Evolutionary conservation across 92 coral and sea anemone genomes (phyloP).

Genomic region (Porites cylindrica): DNA sequence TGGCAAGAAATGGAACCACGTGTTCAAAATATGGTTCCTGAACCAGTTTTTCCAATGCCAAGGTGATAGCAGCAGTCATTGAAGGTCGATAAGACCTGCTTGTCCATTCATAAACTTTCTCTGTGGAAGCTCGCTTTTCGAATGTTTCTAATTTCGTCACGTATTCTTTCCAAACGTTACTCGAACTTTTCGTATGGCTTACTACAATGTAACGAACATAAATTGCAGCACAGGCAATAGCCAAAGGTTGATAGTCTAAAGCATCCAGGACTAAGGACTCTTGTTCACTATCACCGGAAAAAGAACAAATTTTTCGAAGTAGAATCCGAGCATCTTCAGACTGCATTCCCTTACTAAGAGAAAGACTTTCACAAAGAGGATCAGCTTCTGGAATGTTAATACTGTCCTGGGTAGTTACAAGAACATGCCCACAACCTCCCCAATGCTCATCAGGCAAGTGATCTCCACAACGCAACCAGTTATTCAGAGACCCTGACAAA

Average conservation of each 20-base stretch:
- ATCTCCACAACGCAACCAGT: too few species aligned
- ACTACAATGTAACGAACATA: not conserved
- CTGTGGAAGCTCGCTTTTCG: slow-evolving; percentile 31
- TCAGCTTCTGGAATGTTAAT: not conserved
- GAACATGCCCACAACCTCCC: slow-evolving; percentile 29
- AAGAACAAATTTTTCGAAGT: slow-evolving; percentile 20
- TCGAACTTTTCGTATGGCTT: not conserved
- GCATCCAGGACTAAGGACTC: not conserved
- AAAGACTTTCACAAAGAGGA: not conserved
- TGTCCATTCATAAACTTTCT: slow-evolving; percentile 15
- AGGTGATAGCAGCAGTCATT: slow-evolving; percentile 44
- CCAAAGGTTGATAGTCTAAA: slow-evolving; percentile 21
- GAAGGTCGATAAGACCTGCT: slow-evolving; percentile 10
- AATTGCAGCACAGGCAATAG: not conserved
- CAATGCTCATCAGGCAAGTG: too few species aligned
- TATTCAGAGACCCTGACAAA: not conserved
- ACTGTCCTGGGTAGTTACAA: slow-evolving; percentile 43
- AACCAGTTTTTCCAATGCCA: slow-evolving; percentile 32
- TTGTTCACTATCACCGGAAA: not conserved
- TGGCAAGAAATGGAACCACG: slow-evolving; percentile 36
- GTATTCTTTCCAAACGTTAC: slow-evolving; percentile 38
- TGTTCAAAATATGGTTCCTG: slow-evolving; percentile 5
- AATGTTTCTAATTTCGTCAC: slow-evolving; percentile 9
- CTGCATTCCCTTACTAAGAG: slow-evolving; percentile 9
- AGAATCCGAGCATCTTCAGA: slow-evolving; percentile 29